A percentile compares a stretch with the other conserved stretches of the same genome.
Conservation (phyloP, 2,113 vertebrate species). For the Stigmatopora argus region DNA sequence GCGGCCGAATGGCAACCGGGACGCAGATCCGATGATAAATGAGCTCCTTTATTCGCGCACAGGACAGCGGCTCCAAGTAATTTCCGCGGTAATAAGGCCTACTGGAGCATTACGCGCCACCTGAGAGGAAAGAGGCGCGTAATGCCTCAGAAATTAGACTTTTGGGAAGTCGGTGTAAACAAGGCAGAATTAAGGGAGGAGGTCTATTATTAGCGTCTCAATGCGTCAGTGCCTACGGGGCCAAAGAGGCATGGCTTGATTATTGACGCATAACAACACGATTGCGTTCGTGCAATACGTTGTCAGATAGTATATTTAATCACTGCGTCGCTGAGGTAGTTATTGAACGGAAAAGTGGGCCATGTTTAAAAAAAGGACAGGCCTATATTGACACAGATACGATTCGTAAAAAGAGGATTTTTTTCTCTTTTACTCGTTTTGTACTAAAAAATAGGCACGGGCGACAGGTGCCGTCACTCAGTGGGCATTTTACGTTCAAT, state of each 20-base stretch:
- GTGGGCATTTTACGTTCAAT: too few relatives aligned
- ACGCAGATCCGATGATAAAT: slow-evolving; percentile 6
- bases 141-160: slow-evolving; percentile 4
- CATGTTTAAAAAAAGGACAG: not conserved
- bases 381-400: too few relatives aligned
- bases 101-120: slow-evolving; percentile 7
- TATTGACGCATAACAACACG: not conserved
- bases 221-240: not conserved
- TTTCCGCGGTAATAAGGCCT: slow-evolving; percentile 9
- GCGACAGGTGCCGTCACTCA: too few relatives aligned
- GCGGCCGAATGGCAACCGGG: not conserved
- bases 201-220: not conserved
- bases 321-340: not conserved
- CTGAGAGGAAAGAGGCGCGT: slow-evolving; percentile 4
- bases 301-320: not conserved
- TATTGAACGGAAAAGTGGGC: not conserved
- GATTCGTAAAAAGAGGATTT: too few relatives aligned
- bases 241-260: not conserved
- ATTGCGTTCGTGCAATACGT: not conserved
- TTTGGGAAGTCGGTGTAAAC: slow-evolving; percentile 3
- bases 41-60: not conserved
- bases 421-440: too few relatives aligned
- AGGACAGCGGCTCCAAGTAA: slow-evolving; percentile 5
- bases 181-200: not conserved
- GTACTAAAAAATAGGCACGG: too few relatives aligned